Conservation (phyloP, 2,113 vertebrate species). For the Erpornis zantholeuca region DNA sequence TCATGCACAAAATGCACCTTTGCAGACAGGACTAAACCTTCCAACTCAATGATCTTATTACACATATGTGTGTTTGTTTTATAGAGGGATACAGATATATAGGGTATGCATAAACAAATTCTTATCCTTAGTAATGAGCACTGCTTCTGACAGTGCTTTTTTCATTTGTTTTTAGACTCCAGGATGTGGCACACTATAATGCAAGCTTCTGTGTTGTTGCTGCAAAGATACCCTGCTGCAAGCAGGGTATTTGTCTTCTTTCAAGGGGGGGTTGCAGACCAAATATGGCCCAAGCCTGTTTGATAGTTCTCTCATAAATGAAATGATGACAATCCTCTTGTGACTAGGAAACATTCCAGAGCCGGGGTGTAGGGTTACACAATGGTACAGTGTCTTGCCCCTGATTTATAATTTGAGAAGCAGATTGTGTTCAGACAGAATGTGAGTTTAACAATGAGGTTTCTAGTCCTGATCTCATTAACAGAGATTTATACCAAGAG, state of each 20-base stretch:
- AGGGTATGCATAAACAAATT: not conserved
- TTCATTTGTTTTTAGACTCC: not conserved
- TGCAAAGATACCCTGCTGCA: not conserved
- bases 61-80: not conserved
- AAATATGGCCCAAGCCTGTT: constrained; percentile 39
- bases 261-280: not conserved
- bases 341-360: constrained; percentile 66
- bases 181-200: not conserved
- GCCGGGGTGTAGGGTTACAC: constrained; percentile 49
- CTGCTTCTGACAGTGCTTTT: not conserved
- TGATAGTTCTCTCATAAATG: constrained; percentile 33
- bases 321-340: constrained; percentile 66
- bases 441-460: constrained; percentile 57
- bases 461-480: constrained; percentile 66
- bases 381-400: constrained; percentile 65
- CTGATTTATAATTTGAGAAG: constrained; percentile 69
- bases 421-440: constrained; percentile 62
- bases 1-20: rapidly evolving
- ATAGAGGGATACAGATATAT: not conserved
- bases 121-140: not conserved
- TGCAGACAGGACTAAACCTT: not conserved
- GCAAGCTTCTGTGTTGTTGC: not conserved
- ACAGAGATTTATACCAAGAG: constrained; percentile 65
- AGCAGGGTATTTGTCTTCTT: not conserved
- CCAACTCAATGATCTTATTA: not conserved